These are phyloP conservation scores for Acropora tenuis DNA, from an alignment of 64 coral and sea anemone species.

Conservation along the genomic window DNA sequence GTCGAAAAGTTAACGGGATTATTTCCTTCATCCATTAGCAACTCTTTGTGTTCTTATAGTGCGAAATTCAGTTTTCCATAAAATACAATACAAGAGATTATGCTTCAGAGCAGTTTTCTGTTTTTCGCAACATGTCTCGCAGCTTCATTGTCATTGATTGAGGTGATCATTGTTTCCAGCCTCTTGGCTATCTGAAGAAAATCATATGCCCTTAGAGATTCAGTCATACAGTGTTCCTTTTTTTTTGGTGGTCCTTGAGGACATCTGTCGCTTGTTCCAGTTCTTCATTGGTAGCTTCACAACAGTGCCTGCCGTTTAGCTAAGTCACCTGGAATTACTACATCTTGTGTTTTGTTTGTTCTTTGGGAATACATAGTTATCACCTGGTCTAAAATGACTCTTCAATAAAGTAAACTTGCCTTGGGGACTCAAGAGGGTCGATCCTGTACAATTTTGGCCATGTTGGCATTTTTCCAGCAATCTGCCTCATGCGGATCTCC, in stretches of 20 bases:
- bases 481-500: conserved; percentile 40
- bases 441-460: conserved; percentile 61
- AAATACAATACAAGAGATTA: too few species aligned
- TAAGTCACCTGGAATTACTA: not conserved
- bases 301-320: conserved; percentile 36
- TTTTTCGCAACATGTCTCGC: conserved; percentile 28
- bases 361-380: too few species aligned
- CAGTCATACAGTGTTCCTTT: conserved; percentile 33
- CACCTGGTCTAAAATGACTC: too few species aligned
- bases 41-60: too few species aligned
- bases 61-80: too few species aligned
- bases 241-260: not conserved
- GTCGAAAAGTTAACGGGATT: too few species aligned
- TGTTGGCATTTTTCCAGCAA: conserved; percentile 46
- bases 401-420: too few species aligned
- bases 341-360: too few species aligned
- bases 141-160: conserved; percentile 27
- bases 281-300: conserved; percentile 22
- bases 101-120: conserved; percentile 18
- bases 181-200: conserved; percentile 23
- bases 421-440: conserved; percentile 52
- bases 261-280: conserved; percentile 34
- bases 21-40: too few species aligned
- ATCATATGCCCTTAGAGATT: conserved; percentile 18
- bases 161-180: conserved; percentile 26